Conservation (phyloP, 2,113 vertebrate species). For the Gulo gulo region DNA sequence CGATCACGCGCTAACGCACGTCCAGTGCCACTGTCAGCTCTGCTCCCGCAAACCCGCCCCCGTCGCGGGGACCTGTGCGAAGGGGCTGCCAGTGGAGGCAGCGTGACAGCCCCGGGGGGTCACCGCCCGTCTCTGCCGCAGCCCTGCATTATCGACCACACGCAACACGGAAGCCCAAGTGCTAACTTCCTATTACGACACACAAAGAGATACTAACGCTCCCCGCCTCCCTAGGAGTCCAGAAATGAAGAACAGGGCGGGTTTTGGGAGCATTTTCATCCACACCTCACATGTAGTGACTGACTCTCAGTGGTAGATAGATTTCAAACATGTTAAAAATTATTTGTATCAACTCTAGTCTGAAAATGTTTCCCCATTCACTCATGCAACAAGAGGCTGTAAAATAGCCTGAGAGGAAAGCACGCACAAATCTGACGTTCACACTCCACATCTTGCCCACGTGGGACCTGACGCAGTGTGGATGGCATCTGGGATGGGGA, state of each 20-base stretch:
- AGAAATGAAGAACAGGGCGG: background rate
- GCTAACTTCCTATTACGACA: background rate
- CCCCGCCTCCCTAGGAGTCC: background rate
- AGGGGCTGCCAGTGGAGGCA: background rate
- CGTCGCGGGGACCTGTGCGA: background rate
- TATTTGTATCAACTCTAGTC: background rate
- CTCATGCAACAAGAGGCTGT: background rate
- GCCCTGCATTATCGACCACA: rapidly evolving
- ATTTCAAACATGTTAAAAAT: background rate
- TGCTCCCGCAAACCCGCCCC: background rate
- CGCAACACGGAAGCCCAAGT: background rate
- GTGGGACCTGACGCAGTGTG: background rate
- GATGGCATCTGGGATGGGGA: rapidly evolving
- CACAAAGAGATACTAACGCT: background rate
- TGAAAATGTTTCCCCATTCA: background rate
- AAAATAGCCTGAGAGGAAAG: background rate
- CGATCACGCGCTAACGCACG: background rate
- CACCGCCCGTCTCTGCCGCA: rapidly evolving
- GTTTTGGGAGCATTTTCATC: background rate
- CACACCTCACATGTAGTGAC: background rate
- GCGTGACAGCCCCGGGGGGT: background rate
- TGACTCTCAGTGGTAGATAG: background rate
- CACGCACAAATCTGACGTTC: background rate
- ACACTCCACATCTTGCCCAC: background rate
- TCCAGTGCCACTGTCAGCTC: background rate